phyloP scores from a whole-genome alignment of 2,797 vertebrate species.

The Pagetopsis macropterus region DNA sequence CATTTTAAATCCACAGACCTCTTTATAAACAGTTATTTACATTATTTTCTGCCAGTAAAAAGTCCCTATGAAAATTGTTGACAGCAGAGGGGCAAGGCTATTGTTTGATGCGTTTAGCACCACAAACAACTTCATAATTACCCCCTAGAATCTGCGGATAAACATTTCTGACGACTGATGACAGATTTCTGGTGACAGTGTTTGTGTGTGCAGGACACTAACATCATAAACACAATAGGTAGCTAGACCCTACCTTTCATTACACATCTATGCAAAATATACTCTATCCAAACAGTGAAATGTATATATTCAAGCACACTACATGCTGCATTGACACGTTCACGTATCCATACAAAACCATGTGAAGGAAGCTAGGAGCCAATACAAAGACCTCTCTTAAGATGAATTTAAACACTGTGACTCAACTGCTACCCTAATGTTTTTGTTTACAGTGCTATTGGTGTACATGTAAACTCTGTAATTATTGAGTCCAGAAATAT shows the following conservation, averaged over 20 bases:
- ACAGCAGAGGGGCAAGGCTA: not conserved
- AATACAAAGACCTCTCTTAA: not conserved
- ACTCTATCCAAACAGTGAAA: not conserved
- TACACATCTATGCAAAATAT: not conserved
- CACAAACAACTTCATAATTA: constrained; percentile 14
- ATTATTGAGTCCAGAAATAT: constrained; percentile 11
- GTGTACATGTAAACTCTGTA: too few species aligned
- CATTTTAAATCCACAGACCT: constrained; percentile 3
- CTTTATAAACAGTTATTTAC: constrained; percentile 5
- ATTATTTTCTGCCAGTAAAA: too few species aligned
- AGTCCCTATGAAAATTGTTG: constrained; percentile 16
- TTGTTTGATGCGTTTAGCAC: constrained; percentile 20
- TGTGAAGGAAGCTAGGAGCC: not conserved
- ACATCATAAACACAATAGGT: not conserved
- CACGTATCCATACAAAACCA: not conserved
- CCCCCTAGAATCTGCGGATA: not conserved
- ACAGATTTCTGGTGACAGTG: not conserved
- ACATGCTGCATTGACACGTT: not conserved
- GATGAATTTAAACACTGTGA: too few species aligned
- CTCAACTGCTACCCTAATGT: too few species aligned
- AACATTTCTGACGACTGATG: constrained; percentile 7
- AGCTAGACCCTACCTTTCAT: not conserved
- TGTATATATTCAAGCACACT: constrained; percentile 1
- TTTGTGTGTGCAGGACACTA: not conserved
- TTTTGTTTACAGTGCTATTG: too few species aligned